A percentile compares a stretch with the other conserved stretches of the same genome.
Evolutionary conservation across 2,797 vertebrate genomes (phyloP).

Genomic region (Cygnus olor): DNA sequence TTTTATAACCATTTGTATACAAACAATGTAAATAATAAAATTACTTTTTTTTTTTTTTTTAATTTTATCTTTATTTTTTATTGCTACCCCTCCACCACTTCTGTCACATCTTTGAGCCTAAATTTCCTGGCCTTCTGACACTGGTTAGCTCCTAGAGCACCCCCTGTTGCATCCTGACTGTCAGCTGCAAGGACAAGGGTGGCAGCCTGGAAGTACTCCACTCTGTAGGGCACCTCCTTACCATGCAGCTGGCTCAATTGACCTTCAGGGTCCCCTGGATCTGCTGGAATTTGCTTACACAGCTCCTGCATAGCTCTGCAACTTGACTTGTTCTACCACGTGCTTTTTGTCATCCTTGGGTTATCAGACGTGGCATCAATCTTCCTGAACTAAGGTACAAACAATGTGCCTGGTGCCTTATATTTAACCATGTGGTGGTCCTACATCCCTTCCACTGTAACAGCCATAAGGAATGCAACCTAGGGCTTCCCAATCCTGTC

Average conservation of each 20-base stretch:
- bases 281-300: neutral
- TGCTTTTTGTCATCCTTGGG: neutral
- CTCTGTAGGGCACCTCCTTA: neutral
- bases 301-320: neutral
- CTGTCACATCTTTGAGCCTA: neutral
- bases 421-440: neutral
- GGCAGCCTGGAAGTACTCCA: neutral
- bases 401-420: neutral
- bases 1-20: neutral
- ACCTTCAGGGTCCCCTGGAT: neutral
- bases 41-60: neutral
- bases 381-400: neutral
- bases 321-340: neutral
- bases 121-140: neutral
- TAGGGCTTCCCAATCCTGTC: neutral
- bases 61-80: neutral
- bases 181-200: neutral
- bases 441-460: neutral
- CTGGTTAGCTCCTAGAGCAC: neutral
- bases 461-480: neutral
- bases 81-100: neutral
- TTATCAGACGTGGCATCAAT: neutral
- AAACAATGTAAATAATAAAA: neutral
- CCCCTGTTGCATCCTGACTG: neutral
- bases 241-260: neutral